Percentiles rank a stretch among this genome's conserved stretches.
These are phyloP conservation scores for Carlito syrichta DNA, from an alignment of 2,113 vertebrate species.

Conservation along the genomic window DNA sequence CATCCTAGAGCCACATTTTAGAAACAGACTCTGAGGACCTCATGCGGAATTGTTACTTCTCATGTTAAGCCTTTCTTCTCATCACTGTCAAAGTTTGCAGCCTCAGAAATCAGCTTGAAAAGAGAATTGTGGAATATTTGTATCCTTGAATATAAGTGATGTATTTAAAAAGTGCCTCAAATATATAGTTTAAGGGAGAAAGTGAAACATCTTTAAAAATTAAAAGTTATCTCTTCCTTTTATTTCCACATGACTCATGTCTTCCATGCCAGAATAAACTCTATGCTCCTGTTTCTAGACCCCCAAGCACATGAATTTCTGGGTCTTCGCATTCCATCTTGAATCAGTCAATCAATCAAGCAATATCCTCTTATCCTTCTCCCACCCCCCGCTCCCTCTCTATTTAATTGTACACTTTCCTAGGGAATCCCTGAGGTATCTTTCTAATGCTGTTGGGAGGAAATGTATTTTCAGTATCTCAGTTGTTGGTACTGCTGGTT, in stretches of 20 bases:
- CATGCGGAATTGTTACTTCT: background rate
- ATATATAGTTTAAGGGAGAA: background rate
- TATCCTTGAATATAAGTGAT: background rate
- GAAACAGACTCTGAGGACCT: background rate
- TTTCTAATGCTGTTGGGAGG: background rate
- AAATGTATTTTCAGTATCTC: background rate
- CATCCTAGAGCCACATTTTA: background rate
- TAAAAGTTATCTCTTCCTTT: background rate
- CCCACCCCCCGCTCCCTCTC: background rate
- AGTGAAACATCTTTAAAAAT: background rate
- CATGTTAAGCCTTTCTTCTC: background rate
- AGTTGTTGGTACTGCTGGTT: background rate
- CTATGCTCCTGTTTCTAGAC: background rate
- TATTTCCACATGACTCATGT: background rate
- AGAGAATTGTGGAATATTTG: background rate
- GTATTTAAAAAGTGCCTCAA: constrained; percentile 7
- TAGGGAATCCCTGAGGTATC: background rate
- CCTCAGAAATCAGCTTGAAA: background rate
- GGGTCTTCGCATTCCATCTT: background rate
- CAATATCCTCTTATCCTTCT: background rate
- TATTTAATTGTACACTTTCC: background rate
- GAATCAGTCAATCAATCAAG: background rate
- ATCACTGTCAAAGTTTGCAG: background rate
- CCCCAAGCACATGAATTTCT: background rate
- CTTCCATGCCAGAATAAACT: background rate